phyloP scores from a whole-genome alignment of 2,113 vertebrate genomes.

The Burhinus oedicnemus region DNA sequence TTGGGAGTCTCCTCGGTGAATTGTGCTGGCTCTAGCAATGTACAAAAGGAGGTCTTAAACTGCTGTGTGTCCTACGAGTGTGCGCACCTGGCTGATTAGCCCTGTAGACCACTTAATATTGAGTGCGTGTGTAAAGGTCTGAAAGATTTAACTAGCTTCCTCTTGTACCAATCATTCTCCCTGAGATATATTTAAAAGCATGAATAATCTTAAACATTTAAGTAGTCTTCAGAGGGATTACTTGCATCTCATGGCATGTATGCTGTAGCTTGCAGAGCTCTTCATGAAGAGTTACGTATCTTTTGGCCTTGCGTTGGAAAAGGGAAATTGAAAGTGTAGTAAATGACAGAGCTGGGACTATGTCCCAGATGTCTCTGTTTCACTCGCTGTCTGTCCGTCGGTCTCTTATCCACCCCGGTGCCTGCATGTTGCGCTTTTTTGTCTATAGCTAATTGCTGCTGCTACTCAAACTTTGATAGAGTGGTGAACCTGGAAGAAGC shows the following conservation, averaged over 20 bases:
- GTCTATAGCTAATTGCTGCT: background rate
- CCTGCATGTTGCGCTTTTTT: background rate
- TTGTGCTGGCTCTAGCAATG: background rate
- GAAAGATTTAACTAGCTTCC: background rate
- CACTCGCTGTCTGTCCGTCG: background rate
- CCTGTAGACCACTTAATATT: fast-evolving
- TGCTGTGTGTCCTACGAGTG: background rate
- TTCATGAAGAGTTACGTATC: background rate
- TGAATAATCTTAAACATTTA: background rate
- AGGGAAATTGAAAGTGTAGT: background rate
- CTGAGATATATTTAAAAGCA: background rate
- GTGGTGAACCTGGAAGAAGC: background rate
- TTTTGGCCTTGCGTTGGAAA: background rate
- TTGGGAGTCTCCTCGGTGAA: background rate
- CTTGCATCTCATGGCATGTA: conserved; percentile 9
- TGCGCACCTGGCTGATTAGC: background rate
- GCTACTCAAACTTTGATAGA: background rate
- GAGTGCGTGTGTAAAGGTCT: background rate
- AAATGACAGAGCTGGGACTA: background rate
- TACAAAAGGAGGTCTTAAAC: background rate
- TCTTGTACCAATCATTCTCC: background rate
- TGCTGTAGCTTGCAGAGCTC: background rate
- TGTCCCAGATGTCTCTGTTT: background rate
- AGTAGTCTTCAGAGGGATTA: conserved; percentile 40
- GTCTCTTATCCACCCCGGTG: background rate